Evolutionary conservation across 2,888 invertebrate species (phyloP), one percentile per base, ranked within the genome.

Genomic region (Lysandra bellargus): DNA sequence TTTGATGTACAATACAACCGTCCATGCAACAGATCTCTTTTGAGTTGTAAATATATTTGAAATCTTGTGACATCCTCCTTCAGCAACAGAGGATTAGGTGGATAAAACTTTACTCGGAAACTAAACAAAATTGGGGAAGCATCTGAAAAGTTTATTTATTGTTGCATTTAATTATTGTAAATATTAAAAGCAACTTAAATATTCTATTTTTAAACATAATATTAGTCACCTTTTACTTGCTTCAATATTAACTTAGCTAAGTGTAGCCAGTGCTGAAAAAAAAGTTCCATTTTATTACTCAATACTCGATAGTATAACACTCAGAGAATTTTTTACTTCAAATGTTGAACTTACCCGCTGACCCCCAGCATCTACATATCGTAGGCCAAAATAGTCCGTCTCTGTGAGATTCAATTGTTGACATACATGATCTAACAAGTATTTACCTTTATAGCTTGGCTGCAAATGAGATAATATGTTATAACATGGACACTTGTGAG

Each of bases 91-190:
- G 99, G 99, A 93, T 99, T 98, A 80, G 98, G 98, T 23, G 99
- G 99, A 91, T 99, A 99, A 92, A 98, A 99, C 95, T 99, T 99
- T 83, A 99, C 98, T 82, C 99, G 97, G 92, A 99, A 98, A 93
- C 98, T 99, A 90, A 99, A 98, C 81, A 99, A 94, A 87, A 98
- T 97, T 81, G 98, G 98, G 85, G 98, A 97, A 86, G 98, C 96
- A 93, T 98, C 99, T 98, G 95, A 14, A 95, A 90, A 83, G 57
- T 61, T 7, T 17, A 72, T 53, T 60, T 76, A 49, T 53, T 80
- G 7, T 57, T 23, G 64, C 23, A n/a, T 14, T 14, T 2, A 78
- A 30, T 6, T n/a, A 60, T 17, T 60, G 60, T n/a, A n/a, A n/a
- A 61, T 7, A n/a, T 4, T 61, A n/a, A 57, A 57, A 49, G 9